Evolutionary conservation across 2,797 vertebrate species (phyloP).

Genomic region (Clarias platycephalus): DNA sequence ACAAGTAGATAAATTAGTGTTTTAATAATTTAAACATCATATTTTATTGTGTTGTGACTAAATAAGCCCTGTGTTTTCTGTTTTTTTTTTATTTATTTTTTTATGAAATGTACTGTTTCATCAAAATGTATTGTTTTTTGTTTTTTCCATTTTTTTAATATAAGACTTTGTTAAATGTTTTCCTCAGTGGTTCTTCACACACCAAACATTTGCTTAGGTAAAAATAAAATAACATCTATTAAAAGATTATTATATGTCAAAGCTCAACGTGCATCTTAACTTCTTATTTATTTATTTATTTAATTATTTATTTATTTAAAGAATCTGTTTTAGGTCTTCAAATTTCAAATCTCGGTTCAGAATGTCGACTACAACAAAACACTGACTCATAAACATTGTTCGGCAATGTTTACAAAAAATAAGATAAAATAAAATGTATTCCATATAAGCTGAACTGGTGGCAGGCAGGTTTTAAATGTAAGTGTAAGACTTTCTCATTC

Average conservation of each 20-base stretch:
- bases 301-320: background rate
- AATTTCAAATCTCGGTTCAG: background rate
- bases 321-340: background rate
- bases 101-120: too few relatives aligned
- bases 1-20: background rate
- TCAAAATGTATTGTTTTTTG: background rate
- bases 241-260: background rate
- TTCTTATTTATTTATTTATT: background rate
- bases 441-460: background rate
- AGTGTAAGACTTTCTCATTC: background rate
- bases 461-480: background rate
- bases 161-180: background rate
- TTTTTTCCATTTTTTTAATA: background rate
- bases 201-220: background rate
- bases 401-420: too few relatives aligned
- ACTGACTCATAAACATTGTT: background rate
- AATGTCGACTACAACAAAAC: too few relatives aligned
- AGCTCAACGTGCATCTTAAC: background rate
- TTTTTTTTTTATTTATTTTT: background rate
- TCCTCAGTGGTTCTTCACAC: background rate
- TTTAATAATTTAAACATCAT: slow-evolving; percentile 3
- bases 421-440: background rate
- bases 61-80: background rate
- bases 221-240: background rate
- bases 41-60: slow-evolving; percentile 9